Base-by-base conservation (phyloP, 2,888 invertebrate genomes). In the Antitype chi region DNA sequence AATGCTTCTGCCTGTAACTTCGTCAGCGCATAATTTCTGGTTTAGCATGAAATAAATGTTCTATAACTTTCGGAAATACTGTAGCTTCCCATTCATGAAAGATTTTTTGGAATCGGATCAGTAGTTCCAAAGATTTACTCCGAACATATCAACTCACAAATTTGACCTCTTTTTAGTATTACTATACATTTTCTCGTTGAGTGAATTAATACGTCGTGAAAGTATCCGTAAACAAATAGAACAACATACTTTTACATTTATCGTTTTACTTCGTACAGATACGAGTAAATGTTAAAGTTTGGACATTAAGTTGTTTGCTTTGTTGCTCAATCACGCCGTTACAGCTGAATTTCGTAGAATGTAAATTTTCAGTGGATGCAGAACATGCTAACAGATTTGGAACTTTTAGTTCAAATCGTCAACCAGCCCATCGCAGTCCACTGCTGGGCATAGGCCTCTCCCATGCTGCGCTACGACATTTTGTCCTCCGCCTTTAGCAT, bases 281-380 rank as follows among this genome's bases (percentile, higher is more conserved):
- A n/a, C n/a, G n/a, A n/a, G n/a, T n/a, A 38, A 38, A 49, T 62
- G 52, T 25, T 15, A 17, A 77, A 77, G 67, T 77, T 77, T 68
- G 2, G 17, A 68, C 47, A 5, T 62, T 77, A 59, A 76, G 25
- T 53, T 53, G 77, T 47, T 77, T 77, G 47, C 53, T 67, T 59
- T 62, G 60, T 23, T 62, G 62, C 62, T 62, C 13, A 13, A 62
- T 32, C 32, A 32, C 7, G 62, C 32, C 7, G 23, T 62, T 59
- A 28, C 59, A 59, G 28, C 28, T 8, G 25, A 28, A 59, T 59
- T 3, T 62, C 8, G 11, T 17, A n/a, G 25, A 9, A 57, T 8
- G 15, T 9, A 17, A 9, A 17, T 38, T 63, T n/a, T 38, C 23
- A n/a, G 2, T 2, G 9, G 2, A 38, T 9, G 17, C 2, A 38